Evolutionary conservation across 92 coral and sea anemone genomes (phyloP), one percentile per base, ranked within the genome.

Genomic region (Diadumene lineata): DNA sequence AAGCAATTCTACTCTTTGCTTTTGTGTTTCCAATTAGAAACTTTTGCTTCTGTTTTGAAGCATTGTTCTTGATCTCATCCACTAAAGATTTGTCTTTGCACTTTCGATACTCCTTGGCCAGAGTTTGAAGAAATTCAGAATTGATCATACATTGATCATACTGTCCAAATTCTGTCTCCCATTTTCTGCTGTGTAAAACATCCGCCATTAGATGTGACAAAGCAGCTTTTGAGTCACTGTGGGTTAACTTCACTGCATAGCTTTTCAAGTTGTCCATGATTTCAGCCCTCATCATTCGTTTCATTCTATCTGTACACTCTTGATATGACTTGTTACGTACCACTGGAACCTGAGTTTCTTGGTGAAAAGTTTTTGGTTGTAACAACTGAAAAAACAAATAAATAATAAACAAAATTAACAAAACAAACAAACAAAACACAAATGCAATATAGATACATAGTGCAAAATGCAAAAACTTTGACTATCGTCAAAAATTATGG

Each of bases 101-200:
- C 43, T 51, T 48, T 55, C 75, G 56, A 63, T 82, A 82, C 60
- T 82, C 86, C 53, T 66, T 57, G 10, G 80, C 72, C 27, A 82
- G 69, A 56, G 68, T 27, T 34, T 30, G 26, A 7, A 75, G 28
- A 18, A 66, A 66, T 38, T 51, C 33, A 28, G 64, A 51, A 43
- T 77, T 75, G 66, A 30, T 61, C 31, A 38, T 61, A 31, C 68
- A 51, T 55, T 17, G 8, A 30, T 29, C 16, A 1, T 61, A 23
- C 21, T 32, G 57, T 70, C 77, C 77, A 57, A 79, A 79, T 31
- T 25, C 77, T 70, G 51, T 75, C 21, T 24, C 11, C 78, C 77
- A 70, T 51, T 32, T 70, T 46, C 43, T 56, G 62, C 84, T 79
- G 28, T 43, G 4, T 32, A 78, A 34, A 25, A 58, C 60, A 46